Base-by-base conservation (phyloP, 2,888 invertebrate species). In the Tinea pellionella region DNA sequence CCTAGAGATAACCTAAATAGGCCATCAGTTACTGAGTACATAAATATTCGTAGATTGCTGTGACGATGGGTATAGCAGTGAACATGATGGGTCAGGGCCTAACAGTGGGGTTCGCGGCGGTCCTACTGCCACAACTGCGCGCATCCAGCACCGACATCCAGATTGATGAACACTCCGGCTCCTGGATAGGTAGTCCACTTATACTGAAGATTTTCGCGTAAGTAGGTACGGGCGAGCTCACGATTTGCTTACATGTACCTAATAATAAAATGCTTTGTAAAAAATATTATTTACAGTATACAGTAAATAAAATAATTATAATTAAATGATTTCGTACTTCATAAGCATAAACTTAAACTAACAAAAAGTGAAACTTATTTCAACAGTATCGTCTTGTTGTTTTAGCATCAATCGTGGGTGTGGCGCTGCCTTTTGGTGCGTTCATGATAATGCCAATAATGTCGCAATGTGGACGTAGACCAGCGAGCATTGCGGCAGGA, bases 381-480 rank as follows among this genome's bases (percentile, higher is more conserved):
- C n/a, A n/a, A n/a, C n/a, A n/a, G 2, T 24, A 24, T 6, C 24
- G 2, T 24, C 6, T 59, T 61, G 61, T 16, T 47, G 13, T 16
- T 75, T 78, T 75, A 80, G 80, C 80, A 0, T 69, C 80, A 11
- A 73, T 79, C 59, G 70, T 77, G 60, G 78, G 77, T 7, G 73
- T 82, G 60, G 74, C 79, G 0, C 65, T 80, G 1, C 67, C 80
- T 9, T 66, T 70, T 0, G 79, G 80, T 0, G 80, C 78, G 68
- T 75, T 78, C 64, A 70, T 75, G 43, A 69, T 70, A 0, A 72
- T 75, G 0, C 63, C 67, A 0, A 61, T 89, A 8, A 88, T 89
- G 80, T 88, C 89, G 11, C 77, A 75, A 61, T 73, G 80, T 55
- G 91, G 91, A 0, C 73, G 91, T 60, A 88, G 79, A 67, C 72